Evolutionary conservation across 2,888 invertebrate genomes (phyloP).

Genomic region (Apamea sordens): DNA sequence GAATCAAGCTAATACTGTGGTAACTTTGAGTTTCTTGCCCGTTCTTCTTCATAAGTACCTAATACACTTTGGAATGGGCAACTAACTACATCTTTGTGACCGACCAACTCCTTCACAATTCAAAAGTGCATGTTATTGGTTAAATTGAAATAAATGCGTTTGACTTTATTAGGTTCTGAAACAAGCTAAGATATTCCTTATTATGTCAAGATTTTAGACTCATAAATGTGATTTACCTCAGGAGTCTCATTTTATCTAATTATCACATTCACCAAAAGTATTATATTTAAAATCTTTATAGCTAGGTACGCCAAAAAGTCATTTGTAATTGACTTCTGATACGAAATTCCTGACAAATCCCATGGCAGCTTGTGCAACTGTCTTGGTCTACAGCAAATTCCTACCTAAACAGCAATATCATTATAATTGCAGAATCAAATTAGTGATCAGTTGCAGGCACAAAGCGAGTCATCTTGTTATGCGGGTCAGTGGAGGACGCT

Average conservation of each 20-base stretch:
- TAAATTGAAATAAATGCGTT: too few species aligned
- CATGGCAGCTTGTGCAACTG: not conserved
- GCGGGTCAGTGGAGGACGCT: conserved; percentile 20
- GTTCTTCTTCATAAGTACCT: too few species aligned
- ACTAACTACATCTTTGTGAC: too few species aligned
- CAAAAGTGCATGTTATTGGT: too few species aligned
- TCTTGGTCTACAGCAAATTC: not conserved
- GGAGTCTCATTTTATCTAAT: not conserved
- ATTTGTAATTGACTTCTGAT: not conserved
- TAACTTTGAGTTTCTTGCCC: too few species aligned
- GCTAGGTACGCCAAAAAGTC: not conserved
- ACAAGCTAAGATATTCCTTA: not conserved
- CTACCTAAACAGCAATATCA: not conserved
- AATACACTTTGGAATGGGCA: too few species aligned
- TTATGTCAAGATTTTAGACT: not conserved
- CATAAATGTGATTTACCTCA: not conserved
- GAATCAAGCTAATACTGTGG: not conserved
- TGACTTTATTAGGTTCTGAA: too few species aligned
- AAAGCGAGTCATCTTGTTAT: conserved; percentile 47
- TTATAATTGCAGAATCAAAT: conserved; percentile 53
- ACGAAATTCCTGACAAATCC: not conserved
- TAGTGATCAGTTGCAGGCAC: conserved; percentile 36
- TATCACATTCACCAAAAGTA: too few species aligned
- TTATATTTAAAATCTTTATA: not conserved
- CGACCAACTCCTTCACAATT: too few species aligned